Evolutionary conservation across 2,797 vertebrate species (phyloP), one percentile per base, ranked within the genome.

Genomic region (Enteromius treurensis): DNA sequence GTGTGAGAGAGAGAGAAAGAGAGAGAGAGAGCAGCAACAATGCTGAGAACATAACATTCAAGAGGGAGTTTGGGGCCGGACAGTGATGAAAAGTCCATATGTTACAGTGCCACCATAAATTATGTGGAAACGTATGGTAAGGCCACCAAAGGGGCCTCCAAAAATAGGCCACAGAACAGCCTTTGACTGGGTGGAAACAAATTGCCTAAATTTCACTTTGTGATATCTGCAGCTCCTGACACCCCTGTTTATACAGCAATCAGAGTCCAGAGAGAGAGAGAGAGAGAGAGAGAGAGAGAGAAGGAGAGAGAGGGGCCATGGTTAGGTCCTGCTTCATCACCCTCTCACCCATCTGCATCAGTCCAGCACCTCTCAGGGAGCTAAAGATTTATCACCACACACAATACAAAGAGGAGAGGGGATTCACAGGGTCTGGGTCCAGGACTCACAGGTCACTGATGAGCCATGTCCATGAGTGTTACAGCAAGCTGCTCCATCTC

Each of bases 21-120:
- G 10, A 64, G 34, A 71, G 78, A 64, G 47, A 68, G 49, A 26
- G 60, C 10, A 73, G 51, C 65, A 71, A n/a, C 34, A 71, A 83
- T 60, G 67, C 34, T 53, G 77, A 87, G 60, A 58, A 71, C 88
- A 87, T 93, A 89, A 91, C 65, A 91, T 89, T 92, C 94, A 95
- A 93, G 90, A 91, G 93, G 95, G 95, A 94, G 92, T 95, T 95
- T 95, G 92, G 53, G 90, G 94, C 95, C 87, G 94, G 94, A 97
- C 96, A 97, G 94, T 97, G 96, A 99, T 97, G 96, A 96, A 97
- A 96, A 97, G 96, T 96, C 96, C 95, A 93, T 96, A 97, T 96
- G 97, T 95, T 97, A 95, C 92, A 85, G 87, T 94, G 95, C 93
- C 94, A 94, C 95, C 95, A 97, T 99, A 97, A 98, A 97, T 98